Percentiles rank a stretch among this genome's conserved stretches.
Evolutionary conservation across 2,113 vertebrate genomes (phyloP).

Genomic region (Bombycilla garrulus): DNA sequence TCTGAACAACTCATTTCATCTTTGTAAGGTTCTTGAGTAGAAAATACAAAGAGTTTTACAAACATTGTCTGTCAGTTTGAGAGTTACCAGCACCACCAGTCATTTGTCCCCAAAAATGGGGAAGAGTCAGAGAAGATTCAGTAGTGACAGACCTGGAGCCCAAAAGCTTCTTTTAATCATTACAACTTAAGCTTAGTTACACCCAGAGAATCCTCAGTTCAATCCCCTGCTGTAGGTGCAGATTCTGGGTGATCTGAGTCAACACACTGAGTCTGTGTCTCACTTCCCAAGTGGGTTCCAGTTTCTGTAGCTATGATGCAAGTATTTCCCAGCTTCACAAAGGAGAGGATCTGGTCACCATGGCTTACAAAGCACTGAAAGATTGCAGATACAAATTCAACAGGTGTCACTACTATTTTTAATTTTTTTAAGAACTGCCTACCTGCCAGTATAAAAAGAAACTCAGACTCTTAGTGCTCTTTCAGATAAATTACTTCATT

Average conservation of each 20-base stretch:
- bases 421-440: not conserved
- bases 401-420: not conserved
- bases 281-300: not conserved
- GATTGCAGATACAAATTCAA: not conserved
- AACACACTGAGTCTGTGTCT: not conserved
- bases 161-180: not conserved
- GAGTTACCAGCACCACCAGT: not conserved
- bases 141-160: not conserved
- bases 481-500: not conserved
- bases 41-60: not conserved
- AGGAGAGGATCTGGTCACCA: not conserved
- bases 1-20: not conserved
- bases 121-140: not conserved
- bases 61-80: not conserved
- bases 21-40: not conserved
- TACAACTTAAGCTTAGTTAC: not conserved
- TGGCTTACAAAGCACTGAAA: not conserved
- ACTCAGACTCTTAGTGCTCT: not conserved
- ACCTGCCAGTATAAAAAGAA: not conserved
- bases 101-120: fast-evolving
- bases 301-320: not conserved
- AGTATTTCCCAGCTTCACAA: not conserved
- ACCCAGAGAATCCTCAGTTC: not conserved
- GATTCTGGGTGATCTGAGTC: not conserved
- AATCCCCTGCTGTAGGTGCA: not conserved